Evolutionary conservation across 2,113 vertebrate genomes (phyloP).

Genomic region (Dermatemys mawii): DNA sequence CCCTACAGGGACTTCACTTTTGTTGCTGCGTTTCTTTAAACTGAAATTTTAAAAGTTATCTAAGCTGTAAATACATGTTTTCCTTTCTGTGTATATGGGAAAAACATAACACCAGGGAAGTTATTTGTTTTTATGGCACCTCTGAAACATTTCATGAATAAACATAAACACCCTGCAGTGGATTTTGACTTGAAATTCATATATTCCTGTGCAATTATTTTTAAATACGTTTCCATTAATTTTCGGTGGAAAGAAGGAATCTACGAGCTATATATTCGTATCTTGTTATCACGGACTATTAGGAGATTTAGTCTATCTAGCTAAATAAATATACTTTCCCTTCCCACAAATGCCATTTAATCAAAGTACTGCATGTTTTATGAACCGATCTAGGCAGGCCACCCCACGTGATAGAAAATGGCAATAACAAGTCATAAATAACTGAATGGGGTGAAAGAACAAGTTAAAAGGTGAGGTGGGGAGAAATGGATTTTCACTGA

Average conservation of each 20-base stretch:
- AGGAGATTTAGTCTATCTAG: not conserved
- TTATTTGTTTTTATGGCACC: not conserved
- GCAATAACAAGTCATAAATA: not conserved
- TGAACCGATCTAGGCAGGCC: not conserved
- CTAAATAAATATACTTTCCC: not conserved
- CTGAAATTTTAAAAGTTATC: conserved; percentile 2
- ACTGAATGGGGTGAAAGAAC: not conserved
- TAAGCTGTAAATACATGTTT: conserved; percentile 21
- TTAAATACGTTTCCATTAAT: not conserved
- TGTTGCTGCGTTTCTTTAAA: not conserved
- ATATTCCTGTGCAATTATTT: conserved; percentile 8
- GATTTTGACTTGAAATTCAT: not conserved
- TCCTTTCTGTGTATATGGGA: not conserved
- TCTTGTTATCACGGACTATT: not conserved
- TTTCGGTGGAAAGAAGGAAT: not conserved
- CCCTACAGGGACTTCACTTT: not conserved
- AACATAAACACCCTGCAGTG: conserved; percentile 1
- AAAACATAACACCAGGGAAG: conserved; percentile 6
- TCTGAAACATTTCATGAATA: conserved; percentile 19
- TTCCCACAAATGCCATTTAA: conserved; percentile 12
- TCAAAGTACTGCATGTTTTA: not conserved
- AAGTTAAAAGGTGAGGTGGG: not conserved
- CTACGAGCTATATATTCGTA: not conserved
- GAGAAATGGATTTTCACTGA: not conserved
- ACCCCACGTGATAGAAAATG: accelerated